Evolutionary conservation across 2,888 invertebrate species (phyloP).

Genomic region (Sesia bembeciformis): DNA sequence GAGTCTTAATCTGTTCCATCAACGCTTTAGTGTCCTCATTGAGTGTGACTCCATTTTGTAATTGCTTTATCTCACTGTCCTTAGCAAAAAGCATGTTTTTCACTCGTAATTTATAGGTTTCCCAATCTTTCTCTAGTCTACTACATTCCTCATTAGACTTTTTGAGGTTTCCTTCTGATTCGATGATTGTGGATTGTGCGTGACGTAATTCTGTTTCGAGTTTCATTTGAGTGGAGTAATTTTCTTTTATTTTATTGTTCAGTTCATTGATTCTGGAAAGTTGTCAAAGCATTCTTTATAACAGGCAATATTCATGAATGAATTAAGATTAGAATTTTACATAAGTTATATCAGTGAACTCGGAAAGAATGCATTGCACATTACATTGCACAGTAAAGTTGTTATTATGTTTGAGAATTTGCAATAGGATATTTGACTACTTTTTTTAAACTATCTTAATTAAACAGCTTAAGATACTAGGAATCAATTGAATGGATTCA

Average conservation of each 20-base stretch:
- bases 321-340: no score
- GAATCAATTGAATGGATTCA: no score
- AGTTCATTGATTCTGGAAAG: constrained; percentile 29
- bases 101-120: constrained; percentile 55
- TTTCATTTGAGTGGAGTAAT: constrained; percentile 27
- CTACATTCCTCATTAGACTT: constrained; percentile 42
- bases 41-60: constrained; percentile 38
- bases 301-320: no score
- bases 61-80: constrained; percentile 46
- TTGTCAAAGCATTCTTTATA: no score
- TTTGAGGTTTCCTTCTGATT: constrained; percentile 37
- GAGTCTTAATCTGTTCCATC: constrained; percentile 39
- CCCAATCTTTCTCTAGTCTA: constrained; percentile 57
- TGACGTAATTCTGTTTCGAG: constrained; percentile 50
- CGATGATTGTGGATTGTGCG: constrained; percentile 38
- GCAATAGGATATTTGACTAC: no score
- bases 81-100: constrained; percentile 54
- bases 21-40: constrained; percentile 45
- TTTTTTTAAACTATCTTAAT: no score
- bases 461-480: no score
- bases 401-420: no score
- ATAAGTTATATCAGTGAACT: no score
- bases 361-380: no score
- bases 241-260: constrained; percentile 23
- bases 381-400: no score